phyloP scores from a whole-genome alignment of 2,888 invertebrate genomes.

The Acronicta aceris region DNA sequence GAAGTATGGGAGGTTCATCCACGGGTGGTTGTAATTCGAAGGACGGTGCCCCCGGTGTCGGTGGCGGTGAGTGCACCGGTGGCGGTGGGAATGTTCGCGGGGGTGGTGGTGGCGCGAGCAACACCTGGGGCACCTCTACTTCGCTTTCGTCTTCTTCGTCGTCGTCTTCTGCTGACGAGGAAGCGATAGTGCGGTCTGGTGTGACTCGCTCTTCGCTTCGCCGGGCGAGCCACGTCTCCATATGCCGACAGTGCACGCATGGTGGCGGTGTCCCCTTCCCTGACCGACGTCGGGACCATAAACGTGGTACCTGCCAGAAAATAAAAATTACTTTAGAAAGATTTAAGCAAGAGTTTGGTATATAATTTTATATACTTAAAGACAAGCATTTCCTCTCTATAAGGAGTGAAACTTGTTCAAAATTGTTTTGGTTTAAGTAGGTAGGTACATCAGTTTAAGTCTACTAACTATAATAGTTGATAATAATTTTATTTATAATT shows the following conservation, averaged over 20 bases:
- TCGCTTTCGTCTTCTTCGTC: constrained; percentile 88
- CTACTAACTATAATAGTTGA: too few species aligned
- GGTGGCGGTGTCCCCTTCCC: constrained; percentile 91
- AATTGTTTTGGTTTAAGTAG: too few species aligned
- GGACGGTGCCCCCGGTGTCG: constrained; percentile 88
- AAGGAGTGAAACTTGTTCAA: too few species aligned
- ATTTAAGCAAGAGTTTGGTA: too few species aligned
- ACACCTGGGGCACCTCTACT: constrained; percentile 87
- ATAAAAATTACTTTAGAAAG: constrained; percentile 6
- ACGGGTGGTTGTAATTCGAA: constrained; percentile 89
- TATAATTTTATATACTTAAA: too few species aligned
- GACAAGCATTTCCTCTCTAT: too few species aligned
- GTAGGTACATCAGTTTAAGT: too few species aligned
- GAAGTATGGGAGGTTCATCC: constrained; percentile 80
- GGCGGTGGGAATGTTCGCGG: constrained; percentile 75
- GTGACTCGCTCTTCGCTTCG: constrained; percentile 81
- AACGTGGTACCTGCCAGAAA: constrained; percentile 88
- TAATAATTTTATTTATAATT: too few species aligned
- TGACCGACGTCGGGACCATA: constrained; percentile 91
- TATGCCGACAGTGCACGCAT: constrained; percentile 93
- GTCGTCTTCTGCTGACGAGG: constrained; percentile 83
- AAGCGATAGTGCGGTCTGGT: constrained; percentile 76
- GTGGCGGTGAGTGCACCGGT: constrained; percentile 84
- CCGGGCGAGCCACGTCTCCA: constrained; percentile 92
- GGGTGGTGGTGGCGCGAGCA: constrained; percentile 90